Base-by-base conservation (phyloP, 1,140 invertebrate genomes). In the Oreohelix idahoensis region DNA sequence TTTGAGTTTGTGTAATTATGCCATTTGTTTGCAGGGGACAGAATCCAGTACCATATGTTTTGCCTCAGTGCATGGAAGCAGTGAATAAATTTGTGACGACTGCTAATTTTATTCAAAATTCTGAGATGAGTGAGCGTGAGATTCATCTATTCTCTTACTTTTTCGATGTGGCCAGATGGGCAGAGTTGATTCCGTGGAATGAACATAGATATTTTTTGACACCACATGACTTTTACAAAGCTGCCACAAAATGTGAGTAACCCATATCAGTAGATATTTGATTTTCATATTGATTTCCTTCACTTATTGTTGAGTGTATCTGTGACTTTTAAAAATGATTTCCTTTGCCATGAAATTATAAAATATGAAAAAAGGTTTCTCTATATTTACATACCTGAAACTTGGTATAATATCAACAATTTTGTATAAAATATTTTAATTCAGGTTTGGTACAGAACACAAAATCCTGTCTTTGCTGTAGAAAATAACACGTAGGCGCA, bases 101-200 rank as follows among this genome's bases (percentile, higher is more conserved):
- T 49, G 70, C 32, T 1, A n/a, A 32, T 13, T 82, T 82, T 58
- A 70, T 75, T 29, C 42, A 75, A 20, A 82, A 36, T 49, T 32
- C 29, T 49, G 70, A 73, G n/a, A 29, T 74, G 71, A 69, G 49
- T n/a, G 4, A 53, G 26, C 39, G 71, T 53, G 80, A 82, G 0
- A 45, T 82, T 35, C 49, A 82, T 39, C 58, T 82, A 13, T 82
- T 82, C n/a, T 82, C 80, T 39, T 82, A 82, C 38, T 82, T 74
- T 53, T 82, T 82, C 26, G 80, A 82, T 75, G 80, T 82, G 42
- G 80, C 80, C 42, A 51, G 49, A 53, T 82, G 80, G 80, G 69
- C 70, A 13, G 13, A 51, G 49, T 26, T 82, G 42, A 82, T 82
- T 39, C 70, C 70, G 0, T 53, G 49, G 71, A 75, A 49, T 49